Evolutionary conservation across 2,797 vertebrate species (phyloP).

Genomic region (Percopsis omiscomaycus): DNA sequence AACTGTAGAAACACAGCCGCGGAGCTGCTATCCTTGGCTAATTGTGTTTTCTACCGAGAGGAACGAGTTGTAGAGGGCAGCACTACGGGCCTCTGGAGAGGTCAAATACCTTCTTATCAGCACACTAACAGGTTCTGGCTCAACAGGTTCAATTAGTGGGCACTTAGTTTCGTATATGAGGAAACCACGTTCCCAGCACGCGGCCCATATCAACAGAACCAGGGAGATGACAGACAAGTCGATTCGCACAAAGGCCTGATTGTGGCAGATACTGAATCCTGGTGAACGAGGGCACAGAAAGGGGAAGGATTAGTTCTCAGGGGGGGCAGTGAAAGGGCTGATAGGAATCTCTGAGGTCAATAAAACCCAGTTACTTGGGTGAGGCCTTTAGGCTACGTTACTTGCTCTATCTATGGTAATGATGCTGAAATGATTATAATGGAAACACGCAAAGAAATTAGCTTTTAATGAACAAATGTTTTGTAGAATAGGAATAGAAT

Average conservation of each 20-base stretch:
- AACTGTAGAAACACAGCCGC: slow-evolving; percentile 2
- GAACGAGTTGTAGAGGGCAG: slow-evolving; percentile 35
- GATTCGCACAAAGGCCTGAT: slow-evolving; percentile 70
- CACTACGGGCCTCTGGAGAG: slow-evolving; percentile 43
- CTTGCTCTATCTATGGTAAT: slow-evolving; percentile 34
- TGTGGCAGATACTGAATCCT: slow-evolving; percentile 62
- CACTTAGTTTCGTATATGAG: slow-evolving; percentile 65
- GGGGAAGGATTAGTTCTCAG: slow-evolving; percentile 60
- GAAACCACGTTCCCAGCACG: slow-evolving; percentile 65
- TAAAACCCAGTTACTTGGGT: slow-evolving; percentile 49
- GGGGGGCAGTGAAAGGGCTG: slow-evolving; percentile 52
- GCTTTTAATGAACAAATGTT: slow-evolving; percentile 40
- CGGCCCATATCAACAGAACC: slow-evolving; percentile 75
- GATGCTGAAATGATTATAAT: slow-evolving; percentile 37
- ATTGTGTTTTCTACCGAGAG: not conserved
- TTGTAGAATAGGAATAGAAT: not conserved
- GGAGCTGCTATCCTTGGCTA: not conserved
- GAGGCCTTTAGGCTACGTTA: slow-evolving; percentile 41
- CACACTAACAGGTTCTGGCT: slow-evolving; percentile 72
- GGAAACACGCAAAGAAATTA: slow-evolving; percentile 27
- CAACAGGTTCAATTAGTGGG: slow-evolving; percentile 79
- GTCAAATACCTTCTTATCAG: slow-evolving; percentile 80
- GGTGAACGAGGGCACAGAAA: slow-evolving; percentile 42
- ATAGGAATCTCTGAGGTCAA: slow-evolving; percentile 49
- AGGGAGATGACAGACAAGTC: slow-evolving; percentile 73